phyloP scores from a whole-genome alignment of 2,797 vertebrate species.

The Channa striata region DNA sequence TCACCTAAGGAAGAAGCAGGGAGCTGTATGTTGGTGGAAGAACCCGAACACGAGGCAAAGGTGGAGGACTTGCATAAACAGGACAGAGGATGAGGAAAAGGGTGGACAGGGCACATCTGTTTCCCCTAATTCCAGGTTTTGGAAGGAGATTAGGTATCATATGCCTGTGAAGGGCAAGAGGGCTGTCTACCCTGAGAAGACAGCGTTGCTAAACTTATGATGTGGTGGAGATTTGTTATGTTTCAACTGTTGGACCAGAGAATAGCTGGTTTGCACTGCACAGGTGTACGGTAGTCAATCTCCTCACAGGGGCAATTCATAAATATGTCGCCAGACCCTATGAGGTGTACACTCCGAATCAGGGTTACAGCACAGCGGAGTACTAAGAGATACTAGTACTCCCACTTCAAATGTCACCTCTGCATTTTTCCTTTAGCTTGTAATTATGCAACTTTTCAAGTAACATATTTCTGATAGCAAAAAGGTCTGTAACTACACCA shows the following conservation, averaged over 20 bases:
- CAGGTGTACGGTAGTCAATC: background rate
- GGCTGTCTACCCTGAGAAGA: slow-evolving; percentile 43
- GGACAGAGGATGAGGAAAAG: slow-evolving; percentile 23
- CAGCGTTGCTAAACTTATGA: slow-evolving; percentile 50
- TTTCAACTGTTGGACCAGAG: background rate
- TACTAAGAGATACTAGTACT: background rate
- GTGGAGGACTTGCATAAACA: slow-evolving; percentile 50
- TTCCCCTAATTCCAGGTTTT: slow-evolving; percentile 85
- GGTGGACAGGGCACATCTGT: slow-evolving; percentile 42
- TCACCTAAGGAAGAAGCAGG: slow-evolving; percentile 89
- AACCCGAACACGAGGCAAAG: slow-evolving; percentile 10
- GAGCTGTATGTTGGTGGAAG: slow-evolving; percentile 86
- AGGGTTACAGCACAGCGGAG: background rate
- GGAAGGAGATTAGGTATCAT: slow-evolving; percentile 91
- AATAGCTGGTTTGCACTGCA: background rate
- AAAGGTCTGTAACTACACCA: background rate
- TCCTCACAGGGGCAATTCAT: background rate
- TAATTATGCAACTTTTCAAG: background rate
- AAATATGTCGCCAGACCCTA: background rate
- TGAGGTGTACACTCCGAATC: background rate
- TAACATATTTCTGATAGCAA: background rate
- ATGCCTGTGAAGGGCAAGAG: slow-evolving; percentile 88
- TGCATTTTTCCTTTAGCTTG: background rate
- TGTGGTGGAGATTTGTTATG: background rate
- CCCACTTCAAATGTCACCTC: background rate